Percentiles rank a stretch among this genome's conserved stretches.
phyloP scores from a whole-genome alignment of 2,888 invertebrate genomes.

The Bombyx huttoni region DNA sequence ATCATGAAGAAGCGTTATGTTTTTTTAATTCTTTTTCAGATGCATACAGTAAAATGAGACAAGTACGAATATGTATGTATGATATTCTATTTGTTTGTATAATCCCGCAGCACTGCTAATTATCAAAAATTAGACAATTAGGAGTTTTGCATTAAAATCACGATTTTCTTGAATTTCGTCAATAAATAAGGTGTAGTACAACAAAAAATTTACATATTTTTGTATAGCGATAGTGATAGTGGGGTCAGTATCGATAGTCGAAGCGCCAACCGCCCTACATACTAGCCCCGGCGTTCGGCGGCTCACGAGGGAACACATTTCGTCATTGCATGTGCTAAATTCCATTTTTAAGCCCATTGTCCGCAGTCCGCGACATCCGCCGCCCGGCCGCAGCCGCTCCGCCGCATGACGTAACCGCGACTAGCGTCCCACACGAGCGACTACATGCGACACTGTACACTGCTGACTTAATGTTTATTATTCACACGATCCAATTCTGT shows the following conservation, averaged over 20 bases:
- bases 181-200: no score
- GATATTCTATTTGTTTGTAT: no score
- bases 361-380: slow-evolving; percentile 18
- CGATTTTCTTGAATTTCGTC: no score
- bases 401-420: slow-evolving; percentile 25
- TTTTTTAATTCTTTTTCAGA: no score
- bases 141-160: no score
- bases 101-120: no score
- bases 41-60: no score
- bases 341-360: slow-evolving; percentile 46
- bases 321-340: slow-evolving; percentile 52
- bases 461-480: slow-evolving; percentile 42
- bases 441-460: slow-evolving; percentile 28
- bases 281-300: slow-evolving; percentile 30
- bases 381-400: slow-evolving; percentile 16
- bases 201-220: no score
- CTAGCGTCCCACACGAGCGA: slow-evolving; percentile 24
- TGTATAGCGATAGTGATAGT: no score
- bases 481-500: slow-evolving; percentile 53
- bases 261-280: slow-evolving; percentile 54
- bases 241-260: slow-evolving; percentile 49
- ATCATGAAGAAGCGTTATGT: no score
- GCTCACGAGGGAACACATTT: slow-evolving; percentile 37
- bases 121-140: no score
- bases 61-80: no score